These are phyloP conservation scores for Polyommatus icarus DNA, from an alignment of 2,888 invertebrate species.

Conservation along the genomic window DNA sequence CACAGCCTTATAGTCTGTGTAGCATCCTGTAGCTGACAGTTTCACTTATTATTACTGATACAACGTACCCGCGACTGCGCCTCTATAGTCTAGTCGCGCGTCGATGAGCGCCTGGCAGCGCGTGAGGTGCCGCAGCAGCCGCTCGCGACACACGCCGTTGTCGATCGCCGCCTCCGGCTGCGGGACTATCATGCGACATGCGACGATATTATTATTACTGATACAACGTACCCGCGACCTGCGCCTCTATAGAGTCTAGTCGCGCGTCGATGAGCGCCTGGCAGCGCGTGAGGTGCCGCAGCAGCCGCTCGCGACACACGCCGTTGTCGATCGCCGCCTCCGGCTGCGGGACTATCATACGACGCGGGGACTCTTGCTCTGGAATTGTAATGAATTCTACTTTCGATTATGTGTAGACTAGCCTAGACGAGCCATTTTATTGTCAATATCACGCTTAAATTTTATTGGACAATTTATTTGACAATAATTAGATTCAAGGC, in stretches of 20 bases:
- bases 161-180: slow-evolving; percentile 92
- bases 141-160: slow-evolving; percentile 87
- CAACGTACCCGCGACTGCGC: slow-evolving; percentile 84
- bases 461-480: too few species aligned
- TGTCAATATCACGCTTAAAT: too few species aligned
- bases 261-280: slow-evolving; percentile 86
- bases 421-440: too few species aligned
- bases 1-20: too few species aligned
- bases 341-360: slow-evolving; percentile 83
- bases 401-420: too few species aligned
- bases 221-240: slow-evolving; percentile 82
- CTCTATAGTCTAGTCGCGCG: slow-evolving; percentile 86
- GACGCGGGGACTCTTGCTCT: slow-evolving; percentile 46
- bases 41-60: not conserved
- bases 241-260: slow-evolving; percentile 87
- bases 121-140: slow-evolving; percentile 88
- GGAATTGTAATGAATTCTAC: not conserved
- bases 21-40: too few species aligned
- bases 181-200: slow-evolving; percentile 73
- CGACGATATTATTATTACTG: too few species aligned
- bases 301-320: slow-evolving; percentile 87
- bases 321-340: slow-evolving; percentile 90
- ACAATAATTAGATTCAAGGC: too few species aligned
- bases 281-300: slow-evolving; percentile 88
- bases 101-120: slow-evolving; percentile 87